Evolutionary conservation across 2,113 vertebrate species (phyloP).

Genomic region (Pipra filicauda): DNA sequence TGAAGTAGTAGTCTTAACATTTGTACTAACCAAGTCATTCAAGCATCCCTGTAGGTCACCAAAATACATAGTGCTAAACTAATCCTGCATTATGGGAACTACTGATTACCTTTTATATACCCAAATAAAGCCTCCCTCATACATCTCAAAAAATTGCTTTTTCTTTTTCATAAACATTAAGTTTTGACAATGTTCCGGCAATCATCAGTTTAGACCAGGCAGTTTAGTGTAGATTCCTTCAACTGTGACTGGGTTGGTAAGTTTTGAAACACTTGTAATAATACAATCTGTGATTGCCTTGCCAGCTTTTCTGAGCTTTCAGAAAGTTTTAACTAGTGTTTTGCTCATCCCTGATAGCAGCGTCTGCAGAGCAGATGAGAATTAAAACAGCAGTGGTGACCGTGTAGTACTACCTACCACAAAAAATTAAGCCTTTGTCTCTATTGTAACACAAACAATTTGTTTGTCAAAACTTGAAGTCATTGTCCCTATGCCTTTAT

Average conservation of each 20-base stretch:
- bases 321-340: background rate
- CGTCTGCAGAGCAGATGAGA: background rate
- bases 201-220: background rate
- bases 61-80: background rate
- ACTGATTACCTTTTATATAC: background rate
- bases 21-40: background rate
- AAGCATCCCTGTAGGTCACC: background rate
- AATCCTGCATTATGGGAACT: background rate
- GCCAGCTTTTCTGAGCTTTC: background rate
- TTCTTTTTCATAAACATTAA: background rate
- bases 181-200: background rate
- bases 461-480: background rate
- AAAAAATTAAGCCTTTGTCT: background rate
- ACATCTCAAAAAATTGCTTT: background rate
- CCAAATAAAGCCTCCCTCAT: background rate
- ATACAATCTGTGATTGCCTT: background rate
- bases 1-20: background rate
- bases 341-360: background rate
- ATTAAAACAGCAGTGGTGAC: background rate
- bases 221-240: background rate
- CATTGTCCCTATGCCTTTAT: background rate
- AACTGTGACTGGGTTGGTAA: background rate
- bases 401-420: background rate
- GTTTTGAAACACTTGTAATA: background rate
- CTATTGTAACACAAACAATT: background rate